Conservation (phyloP, 2,888 invertebrate species). For the Blastobasis lacticolella region DNA sequence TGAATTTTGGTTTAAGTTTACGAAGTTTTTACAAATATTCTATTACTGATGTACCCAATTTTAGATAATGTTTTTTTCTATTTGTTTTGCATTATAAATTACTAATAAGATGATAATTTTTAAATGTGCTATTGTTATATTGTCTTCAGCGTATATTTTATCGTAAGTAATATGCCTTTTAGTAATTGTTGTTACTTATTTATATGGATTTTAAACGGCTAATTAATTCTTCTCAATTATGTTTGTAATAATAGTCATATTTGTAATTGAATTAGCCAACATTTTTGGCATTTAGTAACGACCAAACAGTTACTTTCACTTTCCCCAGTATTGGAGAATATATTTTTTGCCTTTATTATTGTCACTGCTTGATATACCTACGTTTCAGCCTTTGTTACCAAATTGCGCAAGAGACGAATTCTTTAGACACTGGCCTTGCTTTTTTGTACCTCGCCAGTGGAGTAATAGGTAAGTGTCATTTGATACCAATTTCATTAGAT, state of each 20-base stretch:
- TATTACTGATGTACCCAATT: slow-evolving; percentile 3
- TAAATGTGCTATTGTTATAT: slow-evolving; percentile 52
- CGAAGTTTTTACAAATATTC: no score
- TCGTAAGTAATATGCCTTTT: slow-evolving; percentile 45
- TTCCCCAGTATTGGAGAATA: slow-evolving; percentile 3
- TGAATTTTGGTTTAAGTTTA: no score
- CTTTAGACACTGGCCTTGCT: slow-evolving; percentile 59
- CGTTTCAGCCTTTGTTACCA: slow-evolving; percentile 59
- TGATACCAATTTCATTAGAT: neutral
- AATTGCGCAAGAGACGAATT: slow-evolving; percentile 53
- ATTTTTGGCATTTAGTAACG: neutral
- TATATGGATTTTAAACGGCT: no score
- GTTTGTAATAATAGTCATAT: neutral
- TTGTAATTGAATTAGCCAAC: neutral
- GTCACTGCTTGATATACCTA: slow-evolving; percentile 6
- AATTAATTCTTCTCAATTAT: no score
- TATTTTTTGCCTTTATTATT: neutral
- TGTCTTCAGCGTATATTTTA: slow-evolving; percentile 52
- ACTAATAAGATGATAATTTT: slow-evolving; percentile 55
- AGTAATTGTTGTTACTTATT: no score
- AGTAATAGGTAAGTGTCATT: slow-evolving; percentile 53
- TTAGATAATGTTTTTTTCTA: slow-evolving; percentile 6
- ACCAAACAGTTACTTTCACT: slow-evolving; percentile 21
- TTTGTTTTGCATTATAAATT: slow-evolving; percentile 6
- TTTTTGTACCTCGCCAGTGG: slow-evolving; percentile 61